These are phyloP conservation scores for Poicephalus gulielmi DNA, from an alignment of 2,113 vertebrate species.

Conservation along the genomic window DNA sequence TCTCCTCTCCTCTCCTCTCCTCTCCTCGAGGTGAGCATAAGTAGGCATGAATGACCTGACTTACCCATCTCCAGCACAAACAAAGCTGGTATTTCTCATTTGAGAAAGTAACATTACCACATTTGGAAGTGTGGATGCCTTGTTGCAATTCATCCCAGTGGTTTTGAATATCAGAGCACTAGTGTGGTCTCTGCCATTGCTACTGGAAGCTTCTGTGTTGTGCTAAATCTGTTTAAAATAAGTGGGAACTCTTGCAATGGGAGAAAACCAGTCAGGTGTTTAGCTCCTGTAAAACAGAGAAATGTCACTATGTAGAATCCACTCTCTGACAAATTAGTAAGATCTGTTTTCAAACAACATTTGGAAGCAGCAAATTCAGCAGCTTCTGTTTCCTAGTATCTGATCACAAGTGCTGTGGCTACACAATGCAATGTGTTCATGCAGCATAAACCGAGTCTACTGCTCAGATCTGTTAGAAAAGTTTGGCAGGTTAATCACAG, in stretches of 20 bases:
- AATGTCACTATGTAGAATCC: background rate
- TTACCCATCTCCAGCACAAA: background rate
- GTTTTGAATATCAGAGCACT: background rate
- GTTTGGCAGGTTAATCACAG: background rate
- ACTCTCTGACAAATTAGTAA: background rate
- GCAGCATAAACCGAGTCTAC: background rate
- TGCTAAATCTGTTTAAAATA: background rate
- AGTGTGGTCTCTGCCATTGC: background rate
- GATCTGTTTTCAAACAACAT: background rate
- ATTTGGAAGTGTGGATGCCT: background rate
- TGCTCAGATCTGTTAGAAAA: background rate
- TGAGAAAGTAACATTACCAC: background rate
- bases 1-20: no score
- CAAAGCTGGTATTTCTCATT: background rate
- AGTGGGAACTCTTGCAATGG: background rate
- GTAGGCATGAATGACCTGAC: accelerated
- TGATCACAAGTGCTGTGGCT: background rate
- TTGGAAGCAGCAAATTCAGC: background rate
- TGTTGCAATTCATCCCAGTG: background rate
- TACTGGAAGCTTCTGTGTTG: background rate
- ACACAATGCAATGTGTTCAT: background rate
- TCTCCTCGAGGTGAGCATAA: accelerated
- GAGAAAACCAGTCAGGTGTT: background rate
- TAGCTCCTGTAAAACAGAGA: background rate
- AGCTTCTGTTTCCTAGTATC: background rate